phyloP scores from a whole-genome alignment of 2,113 vertebrate genomes.

The Notarius lentiginosus region DNA sequence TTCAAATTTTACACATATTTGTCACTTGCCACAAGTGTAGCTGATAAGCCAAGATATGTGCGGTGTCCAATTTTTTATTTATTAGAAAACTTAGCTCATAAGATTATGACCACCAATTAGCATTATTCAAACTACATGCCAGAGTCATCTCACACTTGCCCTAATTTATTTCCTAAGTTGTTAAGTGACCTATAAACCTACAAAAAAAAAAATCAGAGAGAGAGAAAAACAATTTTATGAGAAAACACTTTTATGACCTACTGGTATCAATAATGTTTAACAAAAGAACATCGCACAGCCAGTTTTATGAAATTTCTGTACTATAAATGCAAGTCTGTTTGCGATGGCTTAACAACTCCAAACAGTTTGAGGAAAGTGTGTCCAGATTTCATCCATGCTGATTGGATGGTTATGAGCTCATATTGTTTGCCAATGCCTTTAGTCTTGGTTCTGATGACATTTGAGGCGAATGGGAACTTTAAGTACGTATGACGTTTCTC shows the following conservation, averaged over 20 bases:
- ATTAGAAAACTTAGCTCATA: background rate
- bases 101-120: background rate
- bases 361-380: background rate
- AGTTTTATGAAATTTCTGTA: background rate
- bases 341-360: background rate
- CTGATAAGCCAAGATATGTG: background rate
- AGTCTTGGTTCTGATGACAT: background rate
- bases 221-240: too few species aligned
- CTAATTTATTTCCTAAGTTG: constrained; percentile 3
- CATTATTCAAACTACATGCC: background rate
- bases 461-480: background rate
- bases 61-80: background rate
- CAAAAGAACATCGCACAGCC: background rate
- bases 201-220: background rate
- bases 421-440: background rate
- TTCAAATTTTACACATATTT: background rate
- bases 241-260: background rate
- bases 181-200: constrained; percentile 5
- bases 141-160: constrained; percentile 7
- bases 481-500: background rate
- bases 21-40: background rate
- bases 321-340: background rate
- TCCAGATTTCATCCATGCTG: background rate
- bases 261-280: background rate
- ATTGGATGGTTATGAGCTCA: background rate